phyloP scores from a whole-genome alignment of 2,888 invertebrate species.

The Chironomus tentans region DNA sequence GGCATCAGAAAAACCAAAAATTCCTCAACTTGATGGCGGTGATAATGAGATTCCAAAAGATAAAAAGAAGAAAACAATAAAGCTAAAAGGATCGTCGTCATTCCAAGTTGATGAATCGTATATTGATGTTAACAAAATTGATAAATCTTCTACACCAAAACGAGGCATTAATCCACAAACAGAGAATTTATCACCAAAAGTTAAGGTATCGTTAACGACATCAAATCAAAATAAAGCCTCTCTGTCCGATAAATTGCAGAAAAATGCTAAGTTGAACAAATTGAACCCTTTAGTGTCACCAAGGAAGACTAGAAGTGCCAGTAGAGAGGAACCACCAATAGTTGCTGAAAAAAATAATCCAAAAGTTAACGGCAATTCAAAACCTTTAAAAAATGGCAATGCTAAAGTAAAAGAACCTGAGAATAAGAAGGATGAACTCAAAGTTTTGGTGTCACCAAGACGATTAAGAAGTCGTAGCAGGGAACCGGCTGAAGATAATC shows the following conservation, averaged over 20 bases:
- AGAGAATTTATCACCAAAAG: constrained; percentile 15
- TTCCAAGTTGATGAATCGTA: constrained; percentile 7
- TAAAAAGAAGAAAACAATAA: constrained; percentile 34
- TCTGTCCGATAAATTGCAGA: background rate
- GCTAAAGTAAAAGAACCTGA: background rate
- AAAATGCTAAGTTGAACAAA: background rate
- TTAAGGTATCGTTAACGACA: background rate
- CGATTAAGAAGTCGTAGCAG: constrained; percentile 9
- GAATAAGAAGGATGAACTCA: background rate
- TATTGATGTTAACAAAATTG: constrained; percentile 29
- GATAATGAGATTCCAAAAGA: constrained; percentile 38
- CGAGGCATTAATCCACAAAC: background rate
- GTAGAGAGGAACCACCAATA: background rate
- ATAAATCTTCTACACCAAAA: background rate
- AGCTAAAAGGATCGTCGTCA: constrained; percentile 29
- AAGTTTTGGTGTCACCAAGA: background rate
- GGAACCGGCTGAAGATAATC: background rate
- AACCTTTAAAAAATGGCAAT: too few species aligned
- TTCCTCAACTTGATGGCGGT: constrained; percentile 51
- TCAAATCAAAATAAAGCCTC: constrained; percentile 28
- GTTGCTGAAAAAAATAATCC: background rate
- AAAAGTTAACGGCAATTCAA: background rate
- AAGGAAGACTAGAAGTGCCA: constrained; percentile 1
- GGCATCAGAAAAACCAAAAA: constrained; percentile 30
- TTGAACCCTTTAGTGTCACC: background rate